These are phyloP conservation scores for Drosophila melanocephala DNA, from an alignment of 2,888 invertebrate species.

Conservation along the genomic window DNA sequence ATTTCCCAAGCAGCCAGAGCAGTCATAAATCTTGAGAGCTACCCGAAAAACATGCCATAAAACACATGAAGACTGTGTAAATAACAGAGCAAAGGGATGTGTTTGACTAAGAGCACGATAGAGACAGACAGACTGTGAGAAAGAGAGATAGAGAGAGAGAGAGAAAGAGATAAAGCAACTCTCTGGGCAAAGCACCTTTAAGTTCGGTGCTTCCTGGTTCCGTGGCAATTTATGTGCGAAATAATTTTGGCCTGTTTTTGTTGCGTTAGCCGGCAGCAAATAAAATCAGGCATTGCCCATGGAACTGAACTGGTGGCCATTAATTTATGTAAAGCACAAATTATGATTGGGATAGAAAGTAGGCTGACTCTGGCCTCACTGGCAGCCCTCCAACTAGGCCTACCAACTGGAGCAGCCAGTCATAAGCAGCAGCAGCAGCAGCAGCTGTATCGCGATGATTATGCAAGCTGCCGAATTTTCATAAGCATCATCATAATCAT, in stretches of 20 bases:
- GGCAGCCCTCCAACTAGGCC: slow-evolving; percentile 75
- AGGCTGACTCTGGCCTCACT: slow-evolving; percentile 31
- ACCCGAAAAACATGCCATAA: slow-evolving; percentile 73
- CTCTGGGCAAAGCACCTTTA: slow-evolving; percentile 45
- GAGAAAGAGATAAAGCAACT: slow-evolving; percentile 20
- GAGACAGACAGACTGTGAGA: slow-evolving; percentile 1
- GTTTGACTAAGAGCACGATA: slow-evolving; percentile 17
- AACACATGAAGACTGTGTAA: slow-evolving; percentile 79
- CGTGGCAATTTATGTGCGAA: slow-evolving; percentile 76
- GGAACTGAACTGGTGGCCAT: slow-evolving; percentile 70
- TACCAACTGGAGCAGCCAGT: slow-evolving; percentile 55
- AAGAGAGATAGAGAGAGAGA: slow-evolving; percentile 7
- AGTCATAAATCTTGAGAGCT: slow-evolving; percentile 61
- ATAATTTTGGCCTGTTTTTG: slow-evolving; percentile 42
- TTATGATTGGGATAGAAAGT: slow-evolving; percentile 72
- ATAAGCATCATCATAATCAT: slow-evolving; percentile 48
- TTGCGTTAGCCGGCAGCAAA: slow-evolving; percentile 34
- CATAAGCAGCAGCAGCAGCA: slow-evolving; percentile 39
- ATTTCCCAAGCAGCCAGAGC: slow-evolving; percentile 40
- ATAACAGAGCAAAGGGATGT: slow-evolving; percentile 58
- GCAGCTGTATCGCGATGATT: slow-evolving; percentile 73
- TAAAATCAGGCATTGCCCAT: slow-evolving; percentile 64
- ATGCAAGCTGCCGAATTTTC: slow-evolving; percentile 52
- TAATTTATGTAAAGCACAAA: slow-evolving; percentile 83
- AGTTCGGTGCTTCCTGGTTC: slow-evolving; percentile 36